Evolutionary conservation across 1,140 invertebrate genomes (phyloP).

Genomic region (Atta texana): DNA sequence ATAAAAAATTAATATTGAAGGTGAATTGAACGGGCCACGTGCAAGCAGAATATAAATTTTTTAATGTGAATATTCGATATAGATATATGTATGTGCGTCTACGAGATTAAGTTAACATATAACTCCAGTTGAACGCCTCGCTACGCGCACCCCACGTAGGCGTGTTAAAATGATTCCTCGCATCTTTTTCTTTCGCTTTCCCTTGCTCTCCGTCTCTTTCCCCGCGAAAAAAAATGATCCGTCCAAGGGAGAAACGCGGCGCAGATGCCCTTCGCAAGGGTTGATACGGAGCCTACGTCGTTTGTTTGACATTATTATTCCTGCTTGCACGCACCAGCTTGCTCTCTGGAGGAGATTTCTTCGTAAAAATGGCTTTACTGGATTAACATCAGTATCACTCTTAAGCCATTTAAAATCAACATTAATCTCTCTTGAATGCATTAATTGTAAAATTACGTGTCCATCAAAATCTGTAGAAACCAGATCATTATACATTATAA

Average conservation of each 20-base stretch:
- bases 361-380: slow-evolving; percentile 72
- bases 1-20: not conserved
- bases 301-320: slow-evolving; percentile 85
- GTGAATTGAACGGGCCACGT: not conserved
- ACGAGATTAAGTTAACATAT: slow-evolving; percentile 74
- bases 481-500: not conserved
- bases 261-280: slow-evolving; percentile 81
- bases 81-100: not conserved
- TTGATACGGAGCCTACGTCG: slow-evolving; percentile 76
- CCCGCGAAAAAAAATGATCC: slow-evolving; percentile 78
- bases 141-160: slow-evolving; percentile 79
- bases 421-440: slow-evolving; percentile 46
- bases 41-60: not conserved
- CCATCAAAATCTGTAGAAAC: not conserved
- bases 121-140: slow-evolving; percentile 65
- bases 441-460: not conserved
- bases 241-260: slow-evolving; percentile 70
- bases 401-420: slow-evolving; percentile 15
- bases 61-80: not conserved
- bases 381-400: slow-evolving; percentile 60
- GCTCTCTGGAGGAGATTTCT: slow-evolving; percentile 66
- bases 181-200: slow-evolving; percentile 65
- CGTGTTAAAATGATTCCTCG: slow-evolving; percentile 82
- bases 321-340: slow-evolving; percentile 62
- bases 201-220: slow-evolving; percentile 54